Evolutionary conservation across 2,888 invertebrate genomes (phyloP).

Genomic region (Dyspetes luteomarginatus): DNA sequence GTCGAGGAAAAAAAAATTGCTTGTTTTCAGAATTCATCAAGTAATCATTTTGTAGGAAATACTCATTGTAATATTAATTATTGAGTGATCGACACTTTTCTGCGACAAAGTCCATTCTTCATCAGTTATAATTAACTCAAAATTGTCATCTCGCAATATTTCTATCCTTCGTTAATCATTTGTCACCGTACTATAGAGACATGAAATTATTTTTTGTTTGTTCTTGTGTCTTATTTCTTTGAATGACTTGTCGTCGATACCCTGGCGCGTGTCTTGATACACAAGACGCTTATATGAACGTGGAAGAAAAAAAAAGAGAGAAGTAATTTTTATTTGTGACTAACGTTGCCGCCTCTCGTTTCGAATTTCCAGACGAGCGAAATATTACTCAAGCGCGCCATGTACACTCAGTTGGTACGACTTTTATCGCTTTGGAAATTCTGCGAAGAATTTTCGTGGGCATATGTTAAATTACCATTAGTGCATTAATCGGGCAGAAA

Average conservation of each 20-base stretch:
- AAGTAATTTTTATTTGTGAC: neutral
- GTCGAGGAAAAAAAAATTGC: neutral
- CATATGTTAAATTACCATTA: neutral
- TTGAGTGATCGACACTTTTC: neutral
- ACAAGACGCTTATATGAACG: neutral
- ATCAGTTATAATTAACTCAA: no score
- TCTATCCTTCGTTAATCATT: neutral
- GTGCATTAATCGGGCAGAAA: neutral
- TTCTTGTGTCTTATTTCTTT: no score
- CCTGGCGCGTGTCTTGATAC: no score
- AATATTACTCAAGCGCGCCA: neutral
- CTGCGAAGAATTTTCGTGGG: neutral
- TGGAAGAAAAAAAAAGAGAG: neutral
- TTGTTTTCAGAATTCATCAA: neutral
- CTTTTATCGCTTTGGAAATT: neutral
- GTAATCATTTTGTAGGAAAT: neutral
- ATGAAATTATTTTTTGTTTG: no score
- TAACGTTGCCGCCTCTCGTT: neutral
- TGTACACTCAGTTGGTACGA: neutral
- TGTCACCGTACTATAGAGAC: no score
- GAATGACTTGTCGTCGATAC: no score
- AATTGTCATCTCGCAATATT: no score
- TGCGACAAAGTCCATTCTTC: no score
- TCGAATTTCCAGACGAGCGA: neutral
- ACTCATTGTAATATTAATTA: no score